Base-by-base conservation (phyloP, 2,797 vertebrate species). In the Dipus sagitta region DNA sequence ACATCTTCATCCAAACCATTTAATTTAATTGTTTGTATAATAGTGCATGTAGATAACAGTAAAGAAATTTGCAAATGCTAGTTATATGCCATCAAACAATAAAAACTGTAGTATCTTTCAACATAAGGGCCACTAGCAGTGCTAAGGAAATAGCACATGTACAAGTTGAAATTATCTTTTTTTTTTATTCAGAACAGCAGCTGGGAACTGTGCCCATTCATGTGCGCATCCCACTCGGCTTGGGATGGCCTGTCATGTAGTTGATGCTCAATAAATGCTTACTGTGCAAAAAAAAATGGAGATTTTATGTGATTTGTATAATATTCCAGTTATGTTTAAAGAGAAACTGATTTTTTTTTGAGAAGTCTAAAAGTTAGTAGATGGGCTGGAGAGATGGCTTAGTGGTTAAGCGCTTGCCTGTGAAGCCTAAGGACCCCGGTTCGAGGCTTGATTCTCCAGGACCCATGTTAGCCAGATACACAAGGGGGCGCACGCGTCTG, bases 281-380 rank as follows among this genome's bases (percentile, higher is more conserved):
- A 38, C 86, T 60, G 62, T 47, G 1, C 85, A 91, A 83, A 81
- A 47, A 62, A 88, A 65, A 21, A 88, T 62, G n/a, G 30, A 67
- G 42, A 82, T 32, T 87, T 88, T 64, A 8, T 75, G 24, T 47
- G 28, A 62, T 70, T 78, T 47, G 32, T 71, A 38, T 38, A 90
- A 54, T 74, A 80, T n/a, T 58, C 8, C 12, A 21, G 26, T 74
- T 83, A 62, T 47, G 23, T 74, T 93, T 83, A 26, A 86, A 86
- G 58, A 84, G 12, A 92, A 79, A 86, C 30, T 60, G 9, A 54
- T 84, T 65, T 85, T 94, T 80, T 81, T 70, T 52, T 3, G 2
- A 86, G 1, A 54, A 54, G 14, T 67, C 90, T 88, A 79, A 92
- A 70, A 71, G 28, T 86, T 92, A 58, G 11, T 60, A 93, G n/a